phyloP scores from a whole-genome alignment of 2,797 vertebrate species.

The Todus mexicanus region DNA sequence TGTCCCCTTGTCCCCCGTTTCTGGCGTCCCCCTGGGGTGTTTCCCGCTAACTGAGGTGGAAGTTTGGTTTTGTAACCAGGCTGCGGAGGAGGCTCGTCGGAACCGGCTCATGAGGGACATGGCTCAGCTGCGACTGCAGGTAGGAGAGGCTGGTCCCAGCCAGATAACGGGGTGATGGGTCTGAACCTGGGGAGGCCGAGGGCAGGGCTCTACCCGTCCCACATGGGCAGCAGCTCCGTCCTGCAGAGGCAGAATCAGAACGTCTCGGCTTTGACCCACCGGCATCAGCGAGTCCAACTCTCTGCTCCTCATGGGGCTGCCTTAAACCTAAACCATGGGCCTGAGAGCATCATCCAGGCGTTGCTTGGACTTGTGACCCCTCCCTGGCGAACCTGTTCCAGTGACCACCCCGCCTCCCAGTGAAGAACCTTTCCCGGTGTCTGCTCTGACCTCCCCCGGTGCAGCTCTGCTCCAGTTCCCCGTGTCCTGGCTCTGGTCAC shows the following conservation, averaged over 20 bases:
- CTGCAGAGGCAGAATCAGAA: background rate
- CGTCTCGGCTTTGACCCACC: background rate
- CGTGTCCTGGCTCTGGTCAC: accelerated
- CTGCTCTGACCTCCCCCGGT: background rate
- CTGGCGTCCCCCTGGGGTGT: background rate
- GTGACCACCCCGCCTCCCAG: background rate
- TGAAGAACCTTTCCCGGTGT: background rate
- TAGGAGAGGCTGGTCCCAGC: slow-evolving; percentile 16
- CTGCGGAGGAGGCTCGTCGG: slow-evolving; percentile 93
- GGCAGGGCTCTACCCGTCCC: background rate
- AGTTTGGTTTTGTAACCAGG: slow-evolving; percentile 71
- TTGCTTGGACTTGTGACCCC: background rate
- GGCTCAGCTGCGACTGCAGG: slow-evolving; percentile 97
- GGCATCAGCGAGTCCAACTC: background rate
- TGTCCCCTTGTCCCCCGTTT: background rate
- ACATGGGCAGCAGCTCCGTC: background rate
- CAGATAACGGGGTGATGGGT: background rate
- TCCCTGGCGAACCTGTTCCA: background rate
- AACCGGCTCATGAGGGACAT: slow-evolving; percentile 97
- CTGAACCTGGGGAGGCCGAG: background rate
- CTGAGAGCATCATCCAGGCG: accelerated
- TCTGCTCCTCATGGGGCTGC: background rate
- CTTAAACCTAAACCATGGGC: background rate
- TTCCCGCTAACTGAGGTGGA: background rate
- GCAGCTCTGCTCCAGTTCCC: background rate